Percentiles rank a stretch among this genome's conserved stretches.
phyloP scores from a whole-genome alignment of 2,888 invertebrate genomes.

The Microchrysa polita region DNA sequence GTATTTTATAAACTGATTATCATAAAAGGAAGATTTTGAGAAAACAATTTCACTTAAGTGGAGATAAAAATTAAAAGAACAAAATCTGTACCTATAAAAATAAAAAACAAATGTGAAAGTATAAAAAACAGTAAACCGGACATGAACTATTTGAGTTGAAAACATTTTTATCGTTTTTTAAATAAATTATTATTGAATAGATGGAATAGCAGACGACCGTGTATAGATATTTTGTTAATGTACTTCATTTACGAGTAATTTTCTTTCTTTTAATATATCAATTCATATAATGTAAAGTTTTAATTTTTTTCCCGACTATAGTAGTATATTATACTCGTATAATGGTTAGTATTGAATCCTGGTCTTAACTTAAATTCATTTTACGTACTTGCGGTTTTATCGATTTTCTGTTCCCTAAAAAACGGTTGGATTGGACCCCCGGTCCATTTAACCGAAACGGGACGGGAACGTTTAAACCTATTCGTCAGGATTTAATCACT shows the following conservation, averaged over 20 bases:
- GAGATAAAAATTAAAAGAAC: too few relatives aligned
- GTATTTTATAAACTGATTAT: background rate
- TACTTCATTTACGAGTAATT: constrained; percentile 34
- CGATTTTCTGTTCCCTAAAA: too few relatives aligned
- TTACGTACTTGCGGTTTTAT: too few relatives aligned
- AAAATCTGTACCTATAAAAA: constrained; percentile 9
- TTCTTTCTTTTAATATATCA: constrained; percentile 1
- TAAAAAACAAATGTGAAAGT: constrained; percentile 12
- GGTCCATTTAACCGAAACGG: background rate
- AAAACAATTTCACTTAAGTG: too few relatives aligned
- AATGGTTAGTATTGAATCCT: too few relatives aligned
- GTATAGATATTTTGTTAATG: constrained; percentile 31
- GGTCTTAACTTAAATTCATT: too few relatives aligned
- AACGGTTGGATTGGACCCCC: background rate
- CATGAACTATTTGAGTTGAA: constrained; percentile 18
- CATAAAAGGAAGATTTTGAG: too few relatives aligned
- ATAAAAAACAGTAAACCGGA: constrained; percentile 5
- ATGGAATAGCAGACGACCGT: constrained; percentile 2
- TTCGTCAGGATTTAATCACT: constrained; percentile 2
- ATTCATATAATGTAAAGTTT: too few relatives aligned
- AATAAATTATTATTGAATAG: constrained; percentile 19
- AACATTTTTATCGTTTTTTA: background rate
- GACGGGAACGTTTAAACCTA: too few relatives aligned
- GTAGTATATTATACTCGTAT: too few relatives aligned
- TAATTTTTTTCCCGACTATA: too few relatives aligned